These are phyloP conservation scores for Pandemis cinnamomeana DNA, from an alignment of 2,888 invertebrate genomes.

Conservation along the genomic window DNA sequence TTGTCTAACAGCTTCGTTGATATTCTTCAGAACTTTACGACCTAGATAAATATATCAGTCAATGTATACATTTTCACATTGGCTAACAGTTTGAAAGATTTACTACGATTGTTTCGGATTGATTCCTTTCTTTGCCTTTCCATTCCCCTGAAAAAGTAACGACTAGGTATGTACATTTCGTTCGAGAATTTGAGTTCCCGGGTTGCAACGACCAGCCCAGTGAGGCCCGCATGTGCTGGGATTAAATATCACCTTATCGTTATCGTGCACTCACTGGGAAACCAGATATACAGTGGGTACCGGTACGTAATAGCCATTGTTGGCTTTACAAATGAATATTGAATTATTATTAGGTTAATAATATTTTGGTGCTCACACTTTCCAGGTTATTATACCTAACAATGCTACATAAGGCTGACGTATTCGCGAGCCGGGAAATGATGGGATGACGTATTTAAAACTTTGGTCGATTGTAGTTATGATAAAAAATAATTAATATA, in stretches of 20 bases:
- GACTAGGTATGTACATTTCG: neutral
- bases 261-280: conserved; percentile 25
- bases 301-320: conserved; percentile 1
- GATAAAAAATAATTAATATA: too few relatives aligned
- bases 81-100: neutral
- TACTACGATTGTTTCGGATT: too few relatives aligned
- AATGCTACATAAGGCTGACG: too few relatives aligned
- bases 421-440: too few relatives aligned
- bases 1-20: neutral
- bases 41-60: too few relatives aligned
- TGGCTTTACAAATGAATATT: neutral
- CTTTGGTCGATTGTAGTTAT: too few relatives aligned
- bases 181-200: neutral
- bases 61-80: neutral
- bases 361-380: neutral
- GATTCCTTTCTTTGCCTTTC: neutral
- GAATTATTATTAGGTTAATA: neutral
- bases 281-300: conserved; percentile 1
- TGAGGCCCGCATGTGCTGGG: conserved; percentile 6
- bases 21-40: neutral
- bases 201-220: neutral
- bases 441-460: too few relatives aligned
- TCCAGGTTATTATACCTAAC: neutral
- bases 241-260: conserved; percentile 15
- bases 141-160: neutral